These are phyloP conservation scores for Poicephalus gulielmi DNA, from an alignment of 2,113 vertebrate species.

Conservation along the genomic window DNA sequence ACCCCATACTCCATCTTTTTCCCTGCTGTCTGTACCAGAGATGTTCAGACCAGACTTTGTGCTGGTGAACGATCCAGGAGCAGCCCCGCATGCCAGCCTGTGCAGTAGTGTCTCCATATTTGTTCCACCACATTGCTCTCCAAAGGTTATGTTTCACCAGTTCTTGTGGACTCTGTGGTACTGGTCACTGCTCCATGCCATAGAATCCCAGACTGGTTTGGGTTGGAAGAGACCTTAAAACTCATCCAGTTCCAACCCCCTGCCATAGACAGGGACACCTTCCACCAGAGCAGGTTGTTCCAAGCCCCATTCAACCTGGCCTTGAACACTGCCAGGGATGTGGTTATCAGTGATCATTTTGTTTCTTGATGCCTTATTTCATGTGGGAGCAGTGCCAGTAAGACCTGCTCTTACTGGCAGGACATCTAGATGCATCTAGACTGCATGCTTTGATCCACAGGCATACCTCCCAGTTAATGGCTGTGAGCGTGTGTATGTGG, in stretches of 20 bases:
- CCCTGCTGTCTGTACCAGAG: rapidly evolving
- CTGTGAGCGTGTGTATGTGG: neutral
- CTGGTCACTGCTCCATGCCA: neutral
- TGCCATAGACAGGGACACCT: neutral
- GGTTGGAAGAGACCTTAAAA: neutral
- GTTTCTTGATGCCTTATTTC: rapidly evolving
- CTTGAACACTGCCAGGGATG: neutral
- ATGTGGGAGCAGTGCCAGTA: rapidly evolving
- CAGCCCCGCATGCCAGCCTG: neutral
- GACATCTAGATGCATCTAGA: neutral
- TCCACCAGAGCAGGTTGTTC: neutral
- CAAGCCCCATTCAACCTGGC: neutral
- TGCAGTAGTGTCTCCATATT: no score
- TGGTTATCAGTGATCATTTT: neutral
- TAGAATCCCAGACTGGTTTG: neutral
- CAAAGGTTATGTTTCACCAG: neutral
- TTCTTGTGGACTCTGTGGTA: neutral
- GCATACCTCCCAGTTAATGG: neutral
- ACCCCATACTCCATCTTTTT: rapidly evolving
- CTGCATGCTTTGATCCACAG: rapidly evolving
- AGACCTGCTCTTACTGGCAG: neutral
- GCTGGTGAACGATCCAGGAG: no score
- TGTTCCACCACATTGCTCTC: neutral
- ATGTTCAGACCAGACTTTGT: no score
- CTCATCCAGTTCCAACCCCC: neutral